Conservation (phyloP, 2,888 invertebrate genomes). For the Schizaphis graminum region DNA sequence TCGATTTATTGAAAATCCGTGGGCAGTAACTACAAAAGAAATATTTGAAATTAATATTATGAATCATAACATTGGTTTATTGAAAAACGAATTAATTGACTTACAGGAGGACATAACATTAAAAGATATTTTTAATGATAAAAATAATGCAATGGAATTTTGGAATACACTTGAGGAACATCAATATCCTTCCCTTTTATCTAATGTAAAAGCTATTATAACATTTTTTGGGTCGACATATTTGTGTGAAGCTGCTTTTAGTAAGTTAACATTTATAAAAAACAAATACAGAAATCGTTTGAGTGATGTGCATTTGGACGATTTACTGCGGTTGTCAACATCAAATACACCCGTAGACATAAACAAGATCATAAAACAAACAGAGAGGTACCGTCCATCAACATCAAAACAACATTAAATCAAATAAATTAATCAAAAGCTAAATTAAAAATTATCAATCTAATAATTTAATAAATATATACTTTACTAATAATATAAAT, state of each 20-base stretch:
- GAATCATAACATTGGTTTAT: background rate
- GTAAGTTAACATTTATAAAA: no score
- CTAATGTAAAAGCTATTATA: background rate
- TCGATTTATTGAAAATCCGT: background rate
- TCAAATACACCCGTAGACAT: no score
- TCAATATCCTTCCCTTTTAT: background rate
- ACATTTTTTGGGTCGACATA: background rate
- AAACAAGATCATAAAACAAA: no score
- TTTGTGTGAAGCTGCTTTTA: background rate
- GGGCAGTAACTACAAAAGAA: background rate
- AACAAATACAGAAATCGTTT: no score
- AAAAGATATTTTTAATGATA: conserved; percentile 19
- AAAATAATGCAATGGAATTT: conserved; percentile 9
- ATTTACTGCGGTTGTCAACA: no score
- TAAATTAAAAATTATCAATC: background rate
- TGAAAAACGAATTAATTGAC: background rate
- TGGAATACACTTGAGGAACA: conserved; percentile 20
- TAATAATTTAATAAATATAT: conserved; percentile 16
- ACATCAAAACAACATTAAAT: no score
- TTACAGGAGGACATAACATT: conserved; percentile 24
- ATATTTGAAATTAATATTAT: conserved; percentile 17
- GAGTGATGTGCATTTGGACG: no score
- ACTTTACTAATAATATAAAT: background rate
- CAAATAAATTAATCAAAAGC: no score
- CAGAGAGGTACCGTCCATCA: no score